These are phyloP conservation scores for Esox masquinongy DNA, from an alignment of 2,797 vertebrate genomes.

Conservation along the genomic window DNA sequence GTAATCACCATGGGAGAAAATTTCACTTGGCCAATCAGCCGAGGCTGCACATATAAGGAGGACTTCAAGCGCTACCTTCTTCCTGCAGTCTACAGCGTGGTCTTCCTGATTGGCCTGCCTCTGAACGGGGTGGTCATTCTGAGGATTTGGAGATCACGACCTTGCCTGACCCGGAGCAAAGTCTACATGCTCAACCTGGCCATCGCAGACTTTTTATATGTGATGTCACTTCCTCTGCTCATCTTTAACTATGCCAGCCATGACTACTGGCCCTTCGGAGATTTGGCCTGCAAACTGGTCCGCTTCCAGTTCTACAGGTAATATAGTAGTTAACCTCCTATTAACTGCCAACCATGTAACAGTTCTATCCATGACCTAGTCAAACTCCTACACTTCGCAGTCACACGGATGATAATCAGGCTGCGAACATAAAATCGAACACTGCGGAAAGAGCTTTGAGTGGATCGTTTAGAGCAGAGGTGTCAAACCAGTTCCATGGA, in stretches of 20 bases:
- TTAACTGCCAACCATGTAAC: neutral
- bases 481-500: no score
- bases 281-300: conserved; percentile 85
- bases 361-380: neutral
- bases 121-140: conserved; percentile 86
- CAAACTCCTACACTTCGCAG: neutral
- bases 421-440: neutral
- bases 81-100: conserved; percentile 84
- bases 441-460: neutral
- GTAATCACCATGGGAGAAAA: neutral
- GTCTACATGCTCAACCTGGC: conserved; percentile 96
- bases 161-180: conserved; percentile 79
- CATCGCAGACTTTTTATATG: conserved; percentile 87
- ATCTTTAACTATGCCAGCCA: conserved; percentile 93
- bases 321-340: no score
- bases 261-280: conserved; percentile 97
- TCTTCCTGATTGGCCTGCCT: conserved; percentile 84
- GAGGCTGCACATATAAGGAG: conserved; percentile 86
- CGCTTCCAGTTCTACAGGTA: conserved; percentile 93
- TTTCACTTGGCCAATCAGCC: conserved; percentile 40
- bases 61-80: conserved; percentile 92
- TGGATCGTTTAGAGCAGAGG: neutral
- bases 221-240: conserved; percentile 91
- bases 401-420: neutral
- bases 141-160: conserved; percentile 82